phyloP scores from a whole-genome alignment of 2,797 vertebrate species.

The Myotis planiceps region DNA sequence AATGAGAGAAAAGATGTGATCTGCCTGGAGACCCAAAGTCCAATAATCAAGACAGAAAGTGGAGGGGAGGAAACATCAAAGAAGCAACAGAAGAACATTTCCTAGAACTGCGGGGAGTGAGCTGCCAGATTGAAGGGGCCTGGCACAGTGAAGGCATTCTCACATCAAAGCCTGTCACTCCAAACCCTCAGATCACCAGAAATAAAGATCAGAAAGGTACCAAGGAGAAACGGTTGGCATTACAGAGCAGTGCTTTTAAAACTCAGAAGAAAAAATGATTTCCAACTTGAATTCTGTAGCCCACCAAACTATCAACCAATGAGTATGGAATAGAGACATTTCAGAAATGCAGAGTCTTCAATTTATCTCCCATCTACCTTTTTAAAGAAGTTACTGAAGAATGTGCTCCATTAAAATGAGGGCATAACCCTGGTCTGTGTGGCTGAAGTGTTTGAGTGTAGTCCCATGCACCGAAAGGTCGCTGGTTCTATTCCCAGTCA shows the following conservation, averaged over 20 bases:
- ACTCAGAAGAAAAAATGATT: background rate
- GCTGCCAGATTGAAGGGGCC: background rate
- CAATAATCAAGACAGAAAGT: background rate
- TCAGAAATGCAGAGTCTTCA: background rate
- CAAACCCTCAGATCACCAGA: background rate
- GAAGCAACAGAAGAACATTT: background rate
- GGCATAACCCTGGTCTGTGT: background rate
- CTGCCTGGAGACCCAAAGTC: background rate
- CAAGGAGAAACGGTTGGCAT: background rate
- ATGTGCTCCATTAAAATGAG: background rate
- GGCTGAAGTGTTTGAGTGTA: background rate
- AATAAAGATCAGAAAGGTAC: background rate
- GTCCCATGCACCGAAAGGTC: background rate
- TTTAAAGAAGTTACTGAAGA: background rate
- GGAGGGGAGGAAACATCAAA: background rate
- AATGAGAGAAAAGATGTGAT: background rate
- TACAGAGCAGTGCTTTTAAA: background rate
- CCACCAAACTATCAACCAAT: background rate
- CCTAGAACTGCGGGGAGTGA: background rate
- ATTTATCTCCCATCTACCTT: background rate
- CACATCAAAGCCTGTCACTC: background rate
- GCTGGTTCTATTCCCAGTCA: background rate
- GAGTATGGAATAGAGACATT: background rate
- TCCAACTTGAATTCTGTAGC: background rate
- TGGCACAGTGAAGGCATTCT: background rate